A percentile compares a stretch with the other conserved stretches of the same genome.
Evolutionary conservation across 2,797 vertebrate species (phyloP).

Genomic region (Pelodytes ibericus): DNA sequence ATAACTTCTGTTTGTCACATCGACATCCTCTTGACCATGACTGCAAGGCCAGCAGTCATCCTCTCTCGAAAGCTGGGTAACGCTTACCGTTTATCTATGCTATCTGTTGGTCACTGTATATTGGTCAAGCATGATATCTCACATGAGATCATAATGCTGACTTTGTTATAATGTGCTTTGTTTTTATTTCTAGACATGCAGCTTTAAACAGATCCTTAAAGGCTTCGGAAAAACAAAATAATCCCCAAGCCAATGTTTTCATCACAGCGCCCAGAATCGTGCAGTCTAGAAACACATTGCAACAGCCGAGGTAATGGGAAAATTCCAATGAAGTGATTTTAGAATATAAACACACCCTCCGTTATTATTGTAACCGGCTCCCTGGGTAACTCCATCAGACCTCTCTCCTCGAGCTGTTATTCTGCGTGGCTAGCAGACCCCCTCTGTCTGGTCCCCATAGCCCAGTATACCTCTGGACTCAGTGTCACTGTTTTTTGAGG

Average conservation of each 20-base stretch:
- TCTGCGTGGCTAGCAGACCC: too few species aligned
- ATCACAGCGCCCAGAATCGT: constrained; percentile 66
- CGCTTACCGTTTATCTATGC: background rate
- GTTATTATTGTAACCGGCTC: too few species aligned
- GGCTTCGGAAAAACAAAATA: constrained; percentile 57
- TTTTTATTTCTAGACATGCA: constrained; percentile 70
- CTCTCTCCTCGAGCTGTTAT: background rate
- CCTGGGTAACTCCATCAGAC: too few species aligned
- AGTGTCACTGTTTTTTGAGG: too few species aligned
- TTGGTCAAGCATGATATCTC: too few species aligned
- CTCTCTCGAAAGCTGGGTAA: constrained; percentile 80
- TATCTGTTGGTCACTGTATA: too few species aligned
- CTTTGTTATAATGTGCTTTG: too few species aligned
- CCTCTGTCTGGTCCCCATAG: too few species aligned
- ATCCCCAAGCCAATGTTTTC: constrained; percentile 64
- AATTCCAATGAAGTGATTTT: too few species aligned
- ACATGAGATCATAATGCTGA: too few species aligned
- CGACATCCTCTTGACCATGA: constrained; percentile 88
- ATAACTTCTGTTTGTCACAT: constrained; percentile 91
- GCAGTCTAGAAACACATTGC: constrained; percentile 63
- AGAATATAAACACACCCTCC: too few species aligned
- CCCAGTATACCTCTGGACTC: too few species aligned
- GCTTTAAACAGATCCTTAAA: constrained; percentile 73
- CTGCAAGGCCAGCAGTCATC: constrained; percentile 72
- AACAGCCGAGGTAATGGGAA: constrained; percentile 73